A percentile compares a stretch with the other conserved stretches of the same genome.
phyloP scores from a whole-genome alignment of 2,797 vertebrate genomes.

The Etheostoma perlongum region DNA sequence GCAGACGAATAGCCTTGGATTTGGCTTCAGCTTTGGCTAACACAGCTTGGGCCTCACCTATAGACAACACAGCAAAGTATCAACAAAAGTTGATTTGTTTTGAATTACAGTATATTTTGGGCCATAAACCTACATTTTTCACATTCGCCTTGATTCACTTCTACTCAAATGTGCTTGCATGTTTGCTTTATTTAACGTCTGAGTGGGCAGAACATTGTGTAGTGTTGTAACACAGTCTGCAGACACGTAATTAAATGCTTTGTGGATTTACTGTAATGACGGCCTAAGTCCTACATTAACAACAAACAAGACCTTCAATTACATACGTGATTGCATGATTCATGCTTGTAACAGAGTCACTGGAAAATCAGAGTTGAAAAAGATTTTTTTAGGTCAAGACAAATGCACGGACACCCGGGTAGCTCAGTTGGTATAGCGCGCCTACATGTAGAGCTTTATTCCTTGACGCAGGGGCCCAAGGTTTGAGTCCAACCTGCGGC shows the following conservation, averaged over 20 bases:
- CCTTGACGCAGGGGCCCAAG: too few species aligned
- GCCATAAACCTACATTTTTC: conserved; percentile 17
- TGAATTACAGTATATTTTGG: neutral
- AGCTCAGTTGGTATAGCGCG: too few species aligned
- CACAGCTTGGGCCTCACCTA: conserved; percentile 90
- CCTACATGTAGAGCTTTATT: too few species aligned
- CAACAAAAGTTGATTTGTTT: conserved; percentile 4
- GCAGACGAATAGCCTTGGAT: conserved; percentile 87
- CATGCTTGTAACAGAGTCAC: neutral
- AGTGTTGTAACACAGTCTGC: conserved; percentile 42
- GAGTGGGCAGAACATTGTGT: conserved; percentile 20
- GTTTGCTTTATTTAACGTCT: conserved; percentile 31
- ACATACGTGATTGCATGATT: conserved; percentile 21
- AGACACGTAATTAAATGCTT: conserved; percentile 52
- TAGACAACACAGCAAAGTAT: conserved; percentile 12
- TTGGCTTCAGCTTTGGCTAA: conserved; percentile 90
- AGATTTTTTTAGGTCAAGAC: conserved; percentile 3
- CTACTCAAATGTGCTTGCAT: neutral
- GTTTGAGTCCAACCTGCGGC: too few species aligned
- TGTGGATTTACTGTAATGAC: conserved; percentile 56
- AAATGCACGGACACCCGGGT: too few species aligned
- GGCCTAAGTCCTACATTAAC: conserved; percentile 29
- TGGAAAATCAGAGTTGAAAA: conserved; percentile 31
- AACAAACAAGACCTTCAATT: conserved; percentile 54
- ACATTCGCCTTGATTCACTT: neutral